Evolutionary conservation across 2,888 invertebrate genomes (phyloP).

Genomic region (Arge pagana): DNA sequence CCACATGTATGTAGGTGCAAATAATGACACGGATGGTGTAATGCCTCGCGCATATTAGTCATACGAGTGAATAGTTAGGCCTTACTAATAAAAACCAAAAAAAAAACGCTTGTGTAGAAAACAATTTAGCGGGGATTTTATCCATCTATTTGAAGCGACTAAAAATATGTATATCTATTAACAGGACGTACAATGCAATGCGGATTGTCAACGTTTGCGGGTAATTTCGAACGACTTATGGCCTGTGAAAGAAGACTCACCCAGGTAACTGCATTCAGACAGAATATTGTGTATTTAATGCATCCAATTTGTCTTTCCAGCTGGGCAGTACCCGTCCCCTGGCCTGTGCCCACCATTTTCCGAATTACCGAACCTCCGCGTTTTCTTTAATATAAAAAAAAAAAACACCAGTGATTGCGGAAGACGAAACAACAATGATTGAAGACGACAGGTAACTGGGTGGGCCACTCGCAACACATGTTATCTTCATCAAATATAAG

Average conservation of each 20-base stretch:
- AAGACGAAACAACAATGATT: slow-evolving; percentile 17
- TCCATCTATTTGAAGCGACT: too few species aligned
- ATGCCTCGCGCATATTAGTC: too few species aligned
- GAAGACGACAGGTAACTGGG: slow-evolving; percentile 29
- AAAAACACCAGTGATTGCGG: slow-evolving; percentile 14
- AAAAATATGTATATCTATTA: too few species aligned
- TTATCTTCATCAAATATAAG: slow-evolving; percentile 52
- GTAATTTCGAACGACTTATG: neutral
- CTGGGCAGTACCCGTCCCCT: slow-evolving; percentile 63
- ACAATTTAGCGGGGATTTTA: too few species aligned
- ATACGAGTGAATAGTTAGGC: too few species aligned
- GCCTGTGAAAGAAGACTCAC: slow-evolving; percentile 64
- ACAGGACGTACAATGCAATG: too few species aligned
- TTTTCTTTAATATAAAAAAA: neutral
- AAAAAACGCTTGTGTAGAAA: too few species aligned
- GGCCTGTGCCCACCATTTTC: slow-evolving; percentile 42
- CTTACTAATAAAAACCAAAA: too few species aligned
- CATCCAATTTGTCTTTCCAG: slow-evolving; percentile 78
- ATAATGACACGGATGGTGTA: too few species aligned
- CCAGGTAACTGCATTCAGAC: slow-evolving; percentile 80
- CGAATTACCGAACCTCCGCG: neutral
- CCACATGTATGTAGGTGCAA: too few species aligned
- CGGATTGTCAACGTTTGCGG: too few species aligned
- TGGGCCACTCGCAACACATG: slow-evolving; percentile 28
- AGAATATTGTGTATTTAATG: slow-evolving; percentile 81